A percentile compares a stretch with the other conserved stretches of the same genome.
Conservation (phyloP, 2,888 invertebrate genomes). For the Thysanoteuthis rhombus region DNA sequence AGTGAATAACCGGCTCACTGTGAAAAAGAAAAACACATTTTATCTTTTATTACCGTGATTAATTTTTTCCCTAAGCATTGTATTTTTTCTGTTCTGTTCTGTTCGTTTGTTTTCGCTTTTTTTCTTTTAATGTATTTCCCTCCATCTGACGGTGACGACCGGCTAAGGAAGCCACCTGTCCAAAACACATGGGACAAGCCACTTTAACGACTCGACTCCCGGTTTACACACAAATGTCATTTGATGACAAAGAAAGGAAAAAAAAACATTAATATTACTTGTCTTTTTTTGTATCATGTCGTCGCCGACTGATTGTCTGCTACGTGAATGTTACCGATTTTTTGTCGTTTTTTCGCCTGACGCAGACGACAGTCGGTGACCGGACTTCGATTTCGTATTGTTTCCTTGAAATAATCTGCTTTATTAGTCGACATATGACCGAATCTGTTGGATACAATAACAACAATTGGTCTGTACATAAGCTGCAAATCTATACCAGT, state of each 20-base stretch:
- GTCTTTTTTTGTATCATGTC: not conserved
- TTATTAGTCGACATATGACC: not conserved
- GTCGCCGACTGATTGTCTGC: not conserved
- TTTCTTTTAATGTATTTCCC: not conserved
- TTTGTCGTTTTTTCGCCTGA: not conserved
- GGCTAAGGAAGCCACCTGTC: not conserved
- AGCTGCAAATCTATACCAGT: not conserved
- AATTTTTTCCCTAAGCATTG: not conserved
- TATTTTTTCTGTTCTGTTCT: too few species aligned
- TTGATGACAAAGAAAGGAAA: not conserved
- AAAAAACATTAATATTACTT: not conserved
- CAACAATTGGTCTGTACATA: not conserved
- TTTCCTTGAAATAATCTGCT: not conserved
- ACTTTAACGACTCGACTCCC: not conserved
- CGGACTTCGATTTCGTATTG: not conserved
- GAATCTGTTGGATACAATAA: not conserved
- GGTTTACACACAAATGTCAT: not conserved
- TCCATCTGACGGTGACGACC: not conserved
- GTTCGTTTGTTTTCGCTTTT: not conserved
- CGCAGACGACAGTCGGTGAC: not conserved
- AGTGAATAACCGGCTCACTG: not conserved
- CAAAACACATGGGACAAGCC: not conserved
- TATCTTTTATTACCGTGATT: not conserved
- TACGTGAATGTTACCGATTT: not conserved
- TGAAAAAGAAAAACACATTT: not conserved